Conservation (phyloP, 2,888 invertebrate genomes). For the Phanerotoma sp. region DNA sequence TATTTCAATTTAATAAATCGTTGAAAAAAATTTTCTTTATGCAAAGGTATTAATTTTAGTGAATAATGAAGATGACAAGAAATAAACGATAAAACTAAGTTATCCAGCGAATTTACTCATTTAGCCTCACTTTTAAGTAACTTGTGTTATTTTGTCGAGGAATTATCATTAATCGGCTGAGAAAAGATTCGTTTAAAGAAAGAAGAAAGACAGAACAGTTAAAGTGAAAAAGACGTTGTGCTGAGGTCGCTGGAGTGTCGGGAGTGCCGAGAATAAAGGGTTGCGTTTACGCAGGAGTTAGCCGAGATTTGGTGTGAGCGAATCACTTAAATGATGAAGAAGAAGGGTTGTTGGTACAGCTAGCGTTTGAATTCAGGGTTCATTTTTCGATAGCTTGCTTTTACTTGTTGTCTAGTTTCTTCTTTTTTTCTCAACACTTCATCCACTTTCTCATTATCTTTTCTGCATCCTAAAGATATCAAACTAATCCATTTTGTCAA, state of each 20-base stretch:
- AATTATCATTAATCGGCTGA: constrained; percentile 44
- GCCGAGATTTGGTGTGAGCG: constrained; percentile 49
- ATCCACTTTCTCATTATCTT: constrained; percentile 14
- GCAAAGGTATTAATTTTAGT: too few relatives aligned
- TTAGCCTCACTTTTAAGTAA: background rate
- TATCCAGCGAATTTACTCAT: background rate
- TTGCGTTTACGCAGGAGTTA: constrained; percentile 49
- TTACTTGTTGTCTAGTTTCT: too few relatives aligned
- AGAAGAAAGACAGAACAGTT: background rate
- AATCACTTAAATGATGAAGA: constrained; percentile 58
- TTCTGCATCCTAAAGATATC: constrained; percentile 35
- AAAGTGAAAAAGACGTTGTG: background rate
- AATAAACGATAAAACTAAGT: too few relatives aligned
- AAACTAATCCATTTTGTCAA: constrained; percentile 56
- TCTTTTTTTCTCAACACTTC: constrained; percentile 15
- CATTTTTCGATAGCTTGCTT: constrained; percentile 44
- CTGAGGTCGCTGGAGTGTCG: too few relatives aligned
- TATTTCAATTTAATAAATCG: too few relatives aligned
- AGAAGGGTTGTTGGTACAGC: constrained; percentile 58
- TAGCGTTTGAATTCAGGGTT: constrained; percentile 39
- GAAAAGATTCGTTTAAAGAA: constrained; percentile 10
- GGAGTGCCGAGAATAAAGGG: constrained; percentile 43
- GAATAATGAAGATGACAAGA: too few relatives aligned
- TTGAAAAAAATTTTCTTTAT: too few relatives aligned
- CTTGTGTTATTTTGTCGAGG: constrained; percentile 28